Evolutionary conservation across 2,888 invertebrate genomes (phyloP), one percentile per base, ranked within the genome.

Genomic region (Drosophila stalkeri): DNA sequence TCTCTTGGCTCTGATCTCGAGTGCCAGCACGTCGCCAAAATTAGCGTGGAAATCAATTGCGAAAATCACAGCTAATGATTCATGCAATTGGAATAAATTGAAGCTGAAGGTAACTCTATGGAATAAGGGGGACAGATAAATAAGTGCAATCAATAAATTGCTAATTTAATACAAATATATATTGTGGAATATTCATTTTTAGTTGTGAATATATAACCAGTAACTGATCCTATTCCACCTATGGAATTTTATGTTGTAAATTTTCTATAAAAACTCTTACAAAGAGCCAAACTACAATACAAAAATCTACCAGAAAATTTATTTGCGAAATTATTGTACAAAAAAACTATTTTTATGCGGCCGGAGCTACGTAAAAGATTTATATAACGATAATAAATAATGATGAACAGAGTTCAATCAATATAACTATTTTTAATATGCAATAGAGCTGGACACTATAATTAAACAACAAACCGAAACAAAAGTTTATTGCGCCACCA

Each of bases 41-140:
- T 85, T 77, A 77, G 85, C 85, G 75, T 81, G 75, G 68, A 85
- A 87, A 86, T 85, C 85, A 86, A 85, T 87, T 85, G 75, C 64
- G 54, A 64, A 71, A 65, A n/a, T n/a, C n/a, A n/a, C n/a, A 67
- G 20, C 62, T 72, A 77, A 81, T 85, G 88, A 85, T 71, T 82
- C 88, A 87, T 87, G 85, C 84, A 85, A 84, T 78, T 72, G 61
- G 52, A 59, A 70, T 75, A 64, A 61, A 51, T 35, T 55, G 55
- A 16, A 31, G 39, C 6, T 49, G 5, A 14, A 16, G 3, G 16
- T 41, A 39, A 39, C 14, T 47, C 14, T 47, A 51, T 33, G 12
- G 23, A 27, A 16, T 12, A 11, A 39, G n/a, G 44, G 39, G 12
- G 27, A 27, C 14, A n/a, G 43, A 9, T 37, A 14, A 64, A 12